A percentile compares a stretch with the other conserved stretches of the same genome.
Conservation (phyloP, 2,888 invertebrate species). For the Theretra japonica region DNA sequence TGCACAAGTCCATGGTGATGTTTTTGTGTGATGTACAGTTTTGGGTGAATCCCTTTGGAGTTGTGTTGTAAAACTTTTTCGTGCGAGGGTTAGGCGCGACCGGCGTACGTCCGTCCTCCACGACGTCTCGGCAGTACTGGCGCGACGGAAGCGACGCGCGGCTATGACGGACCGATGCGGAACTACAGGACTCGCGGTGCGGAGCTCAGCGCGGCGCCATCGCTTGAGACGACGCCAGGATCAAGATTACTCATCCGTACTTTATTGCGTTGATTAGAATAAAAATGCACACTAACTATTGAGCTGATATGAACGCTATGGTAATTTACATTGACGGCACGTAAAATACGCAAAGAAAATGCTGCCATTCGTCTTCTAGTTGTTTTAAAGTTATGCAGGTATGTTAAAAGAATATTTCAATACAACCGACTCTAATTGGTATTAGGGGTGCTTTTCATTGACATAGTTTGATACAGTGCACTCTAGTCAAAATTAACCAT, state of each 20-base stretch:
- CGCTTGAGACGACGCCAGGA: constrained; percentile 55
- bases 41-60: constrained; percentile 45
- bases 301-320: background rate
- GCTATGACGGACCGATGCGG: constrained; percentile 56
- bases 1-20: constrained; percentile 69
- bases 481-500: background rate
- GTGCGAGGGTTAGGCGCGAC: constrained; percentile 55
- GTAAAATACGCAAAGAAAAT: constrained; percentile 4
- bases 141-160: constrained; percentile 67
- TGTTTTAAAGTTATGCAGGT: background rate
- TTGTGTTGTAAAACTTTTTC: constrained; percentile 74
- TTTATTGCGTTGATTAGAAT: constrained; percentile 49
- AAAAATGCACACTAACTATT: constrained; percentile 12
- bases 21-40: constrained; percentile 44
- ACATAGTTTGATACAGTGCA: background rate
- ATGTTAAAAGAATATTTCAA: background rate
- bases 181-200: constrained; percentile 66
- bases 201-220: constrained; percentile 33
- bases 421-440: background rate
- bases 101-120: constrained; percentile 66
- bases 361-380: background rate
- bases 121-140: constrained; percentile 69
- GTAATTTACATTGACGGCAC: background rate
- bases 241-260: constrained; percentile 59
- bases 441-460: constrained; percentile 1